Percentiles rank a stretch among this genome's conserved stretches.
Evolutionary conservation across 2,888 invertebrate species (phyloP).

Genomic region (Digitonthophagus gazella): DNA sequence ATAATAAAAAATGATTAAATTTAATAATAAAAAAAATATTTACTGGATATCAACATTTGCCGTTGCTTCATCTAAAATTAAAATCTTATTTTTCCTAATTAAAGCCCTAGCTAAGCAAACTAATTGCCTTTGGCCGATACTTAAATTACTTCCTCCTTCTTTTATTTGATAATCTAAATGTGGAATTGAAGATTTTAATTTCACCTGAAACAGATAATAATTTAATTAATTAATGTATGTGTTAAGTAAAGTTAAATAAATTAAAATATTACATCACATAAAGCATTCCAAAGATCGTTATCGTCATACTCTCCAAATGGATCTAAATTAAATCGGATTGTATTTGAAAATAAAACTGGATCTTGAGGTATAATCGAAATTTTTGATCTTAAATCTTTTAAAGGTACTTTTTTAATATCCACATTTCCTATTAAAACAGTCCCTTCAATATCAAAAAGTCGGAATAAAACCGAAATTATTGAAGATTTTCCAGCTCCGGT

Average conservation of each 20-base stretch:
- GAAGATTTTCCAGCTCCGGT: constrained; percentile 87
- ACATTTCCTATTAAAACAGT: constrained; percentile 73
- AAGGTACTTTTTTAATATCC: constrained; percentile 65
- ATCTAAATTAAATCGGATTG: constrained; percentile 80
- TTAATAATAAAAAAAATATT: too few species aligned
- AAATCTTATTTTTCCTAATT: constrained; percentile 71
- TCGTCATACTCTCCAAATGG: constrained; percentile 74
- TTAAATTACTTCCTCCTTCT: constrained; percentile 79
- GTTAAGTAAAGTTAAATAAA: background rate
- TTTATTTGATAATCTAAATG: constrained; percentile 65
- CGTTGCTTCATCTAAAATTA: constrained; percentile 87
- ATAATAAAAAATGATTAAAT: too few species aligned
- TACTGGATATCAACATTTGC: constrained; percentile 86
- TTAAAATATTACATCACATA: constrained; percentile 58
- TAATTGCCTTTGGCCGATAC: constrained; percentile 84
- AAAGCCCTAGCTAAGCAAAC: constrained; percentile 85
- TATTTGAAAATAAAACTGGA: constrained; percentile 64
- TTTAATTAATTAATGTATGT: background rate
- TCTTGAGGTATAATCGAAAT: constrained; percentile 69
- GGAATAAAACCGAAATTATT: constrained; percentile 77
- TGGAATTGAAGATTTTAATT: constrained; percentile 68
- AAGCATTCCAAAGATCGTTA: constrained; percentile 69
- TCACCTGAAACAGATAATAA: constrained; percentile 57
- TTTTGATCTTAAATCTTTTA: constrained; percentile 72
- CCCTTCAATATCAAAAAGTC: constrained; percentile 76